Conservation (phyloP, 1,140 invertebrate species). For the Homarus americanus region DNA sequence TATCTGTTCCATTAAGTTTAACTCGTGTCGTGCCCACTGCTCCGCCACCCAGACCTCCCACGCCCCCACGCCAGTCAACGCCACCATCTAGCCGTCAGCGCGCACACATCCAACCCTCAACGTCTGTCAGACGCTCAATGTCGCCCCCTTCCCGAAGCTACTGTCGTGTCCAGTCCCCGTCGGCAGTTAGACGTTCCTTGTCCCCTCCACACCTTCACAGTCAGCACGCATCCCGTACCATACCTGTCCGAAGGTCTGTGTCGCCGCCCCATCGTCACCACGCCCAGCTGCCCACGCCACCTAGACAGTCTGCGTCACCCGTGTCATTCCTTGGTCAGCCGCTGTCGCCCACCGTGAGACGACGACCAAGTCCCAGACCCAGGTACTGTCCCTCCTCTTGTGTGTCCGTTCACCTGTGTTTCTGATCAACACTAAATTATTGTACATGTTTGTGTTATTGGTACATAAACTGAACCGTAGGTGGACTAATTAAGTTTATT, state of each 20-base stretch:
- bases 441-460: no score
- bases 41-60: conserved; percentile 50
- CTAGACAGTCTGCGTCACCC: conserved; percentile 23
- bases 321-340: conserved; percentile 18
- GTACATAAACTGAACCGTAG: no score
- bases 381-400: conserved; percentile 36
- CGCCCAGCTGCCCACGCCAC: conserved; percentile 26
- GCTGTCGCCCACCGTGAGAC: conserved; percentile 35
- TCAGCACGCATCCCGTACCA: neutral
- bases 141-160: conserved; percentile 29
- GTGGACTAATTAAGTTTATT: no score
- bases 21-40: conserved; percentile 48
- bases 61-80: conserved; percentile 39
- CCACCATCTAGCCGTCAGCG: conserved; percentile 17
- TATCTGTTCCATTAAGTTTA: conserved; percentile 16
- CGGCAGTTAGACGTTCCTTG: conserved; percentile 31
- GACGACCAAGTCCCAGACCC: conserved; percentile 28
- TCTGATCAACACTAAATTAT: no score
- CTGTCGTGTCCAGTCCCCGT: conserved; percentile 14
- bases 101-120: conserved; percentile 3
- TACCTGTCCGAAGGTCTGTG: conserved; percentile 21
- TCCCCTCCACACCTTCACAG: conserved; percentile 14
- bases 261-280: conserved; percentile 16
- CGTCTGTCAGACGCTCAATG: conserved; percentile 20
- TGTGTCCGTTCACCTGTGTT: no score